phyloP scores from a whole-genome alignment of 2,797 vertebrate genomes.

The Myotis planiceps region DNA sequence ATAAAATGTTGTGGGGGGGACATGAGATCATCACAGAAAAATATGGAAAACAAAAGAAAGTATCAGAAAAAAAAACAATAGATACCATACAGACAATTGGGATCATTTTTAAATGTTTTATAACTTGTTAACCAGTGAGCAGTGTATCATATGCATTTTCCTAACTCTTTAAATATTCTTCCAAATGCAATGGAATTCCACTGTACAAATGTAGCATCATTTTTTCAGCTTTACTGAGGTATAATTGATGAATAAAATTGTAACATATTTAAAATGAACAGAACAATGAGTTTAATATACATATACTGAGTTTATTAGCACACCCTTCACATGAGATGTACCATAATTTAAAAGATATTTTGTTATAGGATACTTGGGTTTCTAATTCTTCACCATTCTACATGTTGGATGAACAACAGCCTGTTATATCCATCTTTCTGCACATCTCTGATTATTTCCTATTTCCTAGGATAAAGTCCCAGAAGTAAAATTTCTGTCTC shows the following conservation, averaged over 20 bases:
- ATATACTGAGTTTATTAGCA: neutral
- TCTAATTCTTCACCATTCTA: neutral
- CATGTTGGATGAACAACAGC: neutral
- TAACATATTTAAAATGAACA: neutral
- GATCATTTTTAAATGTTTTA: neutral
- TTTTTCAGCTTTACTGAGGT: neutral
- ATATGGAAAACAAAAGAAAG: neutral
- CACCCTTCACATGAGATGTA: neutral
- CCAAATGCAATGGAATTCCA: neutral
- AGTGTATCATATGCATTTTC: neutral
- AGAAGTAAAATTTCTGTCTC: neutral
- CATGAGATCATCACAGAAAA: constrained; percentile 31
- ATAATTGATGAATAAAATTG: neutral
- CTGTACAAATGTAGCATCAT: neutral
- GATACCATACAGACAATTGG: neutral
- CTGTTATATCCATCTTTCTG: neutral
- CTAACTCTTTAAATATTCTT: constrained; percentile 1
- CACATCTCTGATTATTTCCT: neutral
- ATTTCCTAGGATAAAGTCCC: neutral
- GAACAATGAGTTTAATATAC: neutral
- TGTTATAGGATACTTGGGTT: neutral
- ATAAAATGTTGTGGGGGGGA: neutral
- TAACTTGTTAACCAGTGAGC: neutral
- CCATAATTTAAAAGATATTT: neutral
- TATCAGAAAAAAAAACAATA: neutral